Conservation (phyloP, 2,797 vertebrate genomes). For the Girardinus metallicus region DNA sequence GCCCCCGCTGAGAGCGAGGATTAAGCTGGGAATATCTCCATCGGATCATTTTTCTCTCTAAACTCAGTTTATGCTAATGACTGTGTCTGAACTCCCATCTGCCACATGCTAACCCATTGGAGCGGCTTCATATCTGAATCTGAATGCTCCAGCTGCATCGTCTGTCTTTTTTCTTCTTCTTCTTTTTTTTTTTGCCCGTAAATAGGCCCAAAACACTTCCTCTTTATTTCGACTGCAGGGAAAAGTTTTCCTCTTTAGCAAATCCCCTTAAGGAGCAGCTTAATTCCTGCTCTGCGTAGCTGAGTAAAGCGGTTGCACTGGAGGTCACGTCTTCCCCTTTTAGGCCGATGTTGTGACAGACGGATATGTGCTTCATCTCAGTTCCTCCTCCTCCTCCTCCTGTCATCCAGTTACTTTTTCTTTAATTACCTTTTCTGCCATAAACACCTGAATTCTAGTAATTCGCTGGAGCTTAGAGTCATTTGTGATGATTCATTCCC, state of each 20-base stretch:
- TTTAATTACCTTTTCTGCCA: conserved; percentile 4
- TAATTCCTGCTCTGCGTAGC: conserved; percentile 23
- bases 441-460: background rate
- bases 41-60: conserved; percentile 14
- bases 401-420: conserved; percentile 16
- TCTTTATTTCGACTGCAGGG: background rate
- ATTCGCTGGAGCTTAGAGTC: background rate
- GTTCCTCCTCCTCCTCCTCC: conserved; percentile 16
- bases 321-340: conserved; percentile 43
- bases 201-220: background rate
- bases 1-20: conserved; percentile 12
- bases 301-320: conserved; percentile 19
- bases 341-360: conserved; percentile 46
- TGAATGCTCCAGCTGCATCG: background rate
- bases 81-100: conserved; percentile 1
- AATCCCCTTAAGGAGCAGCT: conserved; percentile 31
- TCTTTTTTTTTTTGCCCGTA: background rate
- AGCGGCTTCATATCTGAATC: background rate
- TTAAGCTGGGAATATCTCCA: conserved; percentile 32
- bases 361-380: conserved; percentile 23
- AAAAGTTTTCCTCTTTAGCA: conserved; percentile 33
- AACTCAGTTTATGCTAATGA: conserved; percentile 35
- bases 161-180: background rate
- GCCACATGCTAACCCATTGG: background rate
- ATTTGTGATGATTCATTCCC: background rate